Evolutionary conservation across 1,140 invertebrate species (phyloP), one percentile per base, ranked within the genome.

Genomic region (Drosophila auraria): DNA sequence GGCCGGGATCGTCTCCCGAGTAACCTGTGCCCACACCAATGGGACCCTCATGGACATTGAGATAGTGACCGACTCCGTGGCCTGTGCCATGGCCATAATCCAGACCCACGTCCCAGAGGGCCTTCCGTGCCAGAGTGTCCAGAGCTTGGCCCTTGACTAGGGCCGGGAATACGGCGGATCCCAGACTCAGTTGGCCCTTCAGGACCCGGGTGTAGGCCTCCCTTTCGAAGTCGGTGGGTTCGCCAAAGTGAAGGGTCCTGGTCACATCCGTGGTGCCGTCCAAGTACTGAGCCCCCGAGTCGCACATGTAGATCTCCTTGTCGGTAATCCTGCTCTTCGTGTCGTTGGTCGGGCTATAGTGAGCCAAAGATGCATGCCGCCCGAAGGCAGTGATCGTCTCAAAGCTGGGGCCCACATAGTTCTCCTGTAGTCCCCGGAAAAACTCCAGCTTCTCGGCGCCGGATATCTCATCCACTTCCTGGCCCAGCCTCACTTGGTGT

Each of bases 81-180:
- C 99, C 98, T 25, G 99, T 99, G 17, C 99, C 99, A 93, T 99
- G 99, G 1, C 95, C 95, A 94, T 99, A 99, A 94, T 99, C 97
- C 44, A 99, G 93, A 0, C 99, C 99, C n/a, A 96, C 95, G 73
- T 97, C 95, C 99, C 99, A 99, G 0, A 99, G 94, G 11, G 94
- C 94, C 75, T 96, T 96, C 23, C 99, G 94, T 0, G 98, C 98
- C 51, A 99, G 94, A 1, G 96, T 95, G 93, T 99, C 98, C n/a
- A 99, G 94, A 66, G 95, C 95, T 93, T 97, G 97, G 17, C 97
- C 98, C 78, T 95, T 95, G 20, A 96, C 95, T 93, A 95, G 95
- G 15, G 93, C 93, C 49, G 97, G 99, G 93, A 99, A 99, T 14
- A 97, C 93, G 0, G 95, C 94, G 4, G 94, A 95, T 6, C 96